phyloP scores from a whole-genome alignment of 2,888 invertebrate genomes.

The Drosophila aldrichi region DNA sequence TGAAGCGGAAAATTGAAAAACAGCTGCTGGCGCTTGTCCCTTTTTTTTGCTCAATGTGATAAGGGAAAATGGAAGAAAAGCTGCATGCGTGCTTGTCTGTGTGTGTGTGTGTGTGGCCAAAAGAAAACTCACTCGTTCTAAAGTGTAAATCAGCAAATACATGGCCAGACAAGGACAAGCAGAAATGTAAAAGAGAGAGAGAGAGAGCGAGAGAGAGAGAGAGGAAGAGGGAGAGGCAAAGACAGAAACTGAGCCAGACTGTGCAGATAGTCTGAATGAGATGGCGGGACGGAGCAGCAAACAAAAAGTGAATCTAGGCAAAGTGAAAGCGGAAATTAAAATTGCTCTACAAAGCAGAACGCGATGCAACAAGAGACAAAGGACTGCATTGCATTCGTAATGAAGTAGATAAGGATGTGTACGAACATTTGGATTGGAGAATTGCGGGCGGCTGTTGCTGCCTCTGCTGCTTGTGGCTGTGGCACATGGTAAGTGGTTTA shows the following conservation, averaged over 20 bases:
- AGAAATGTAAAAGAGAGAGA: not conserved
- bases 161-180: slow-evolving; percentile 12
- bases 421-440: slow-evolving; percentile 5
- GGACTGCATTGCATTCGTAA: slow-evolving; percentile 64
- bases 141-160: slow-evolving; percentile 74
- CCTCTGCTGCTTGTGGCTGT: slow-evolving; percentile 21
- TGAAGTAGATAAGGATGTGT: slow-evolving; percentile 56
- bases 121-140: slow-evolving; percentile 34
- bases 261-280: slow-evolving; percentile 9
- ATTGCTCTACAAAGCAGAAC: slow-evolving; percentile 72
- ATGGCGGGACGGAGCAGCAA: slow-evolving; percentile 27
- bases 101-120: slow-evolving; percentile 22
- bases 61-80: slow-evolving; percentile 14
- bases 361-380: slow-evolving; percentile 46
- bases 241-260: not conserved
- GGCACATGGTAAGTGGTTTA: slow-evolving; percentile 36
- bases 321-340: slow-evolving; percentile 81
- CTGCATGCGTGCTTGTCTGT: slow-evolving; percentile 46
- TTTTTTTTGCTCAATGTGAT: slow-evolving; percentile 27
- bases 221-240: not conserved
- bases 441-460: slow-evolving; percentile 14
- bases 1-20: slow-evolving; percentile 81
- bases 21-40: slow-evolving; percentile 64
- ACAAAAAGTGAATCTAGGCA: slow-evolving; percentile 73
- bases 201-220: no score